Evolutionary conservation across 1,140 invertebrate species (phyloP).

Genomic region (Lysiphlebus fabarum): DNA sequence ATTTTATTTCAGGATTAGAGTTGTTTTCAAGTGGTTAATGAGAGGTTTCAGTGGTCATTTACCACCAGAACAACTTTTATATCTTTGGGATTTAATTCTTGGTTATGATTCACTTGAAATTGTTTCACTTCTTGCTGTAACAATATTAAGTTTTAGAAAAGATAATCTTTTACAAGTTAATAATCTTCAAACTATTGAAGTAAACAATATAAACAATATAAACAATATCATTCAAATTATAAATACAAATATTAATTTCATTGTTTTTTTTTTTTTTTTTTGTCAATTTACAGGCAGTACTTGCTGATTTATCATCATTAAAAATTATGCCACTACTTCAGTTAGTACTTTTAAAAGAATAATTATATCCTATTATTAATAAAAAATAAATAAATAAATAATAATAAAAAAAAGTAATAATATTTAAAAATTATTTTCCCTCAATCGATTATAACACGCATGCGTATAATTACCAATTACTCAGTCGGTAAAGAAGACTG

Average conservation of each 20-base stretch:
- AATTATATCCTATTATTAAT: no score
- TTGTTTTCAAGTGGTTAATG: constrained; percentile 95
- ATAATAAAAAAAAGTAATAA: background rate
- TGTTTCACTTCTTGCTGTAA: constrained; percentile 78
- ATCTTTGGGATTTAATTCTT: constrained; percentile 88
- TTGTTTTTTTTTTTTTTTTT: constrained; percentile 15
- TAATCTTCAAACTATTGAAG: constrained; percentile 79
- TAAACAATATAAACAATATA: constrained; percentile 38
- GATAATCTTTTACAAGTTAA: constrained; percentile 89
- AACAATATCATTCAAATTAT: constrained; percentile 9
- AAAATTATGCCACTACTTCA: constrained; percentile 82
- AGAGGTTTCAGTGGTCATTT: constrained; percentile 91
- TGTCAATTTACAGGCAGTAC: constrained; percentile 64
- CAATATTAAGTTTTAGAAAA: constrained; percentile 88
- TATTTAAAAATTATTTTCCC: no score
- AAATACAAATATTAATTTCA: constrained; percentile 9
- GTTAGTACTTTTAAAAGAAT: constrained; percentile 62
- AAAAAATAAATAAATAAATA: background rate
- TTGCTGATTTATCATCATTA: constrained; percentile 87
- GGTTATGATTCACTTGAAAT: constrained; percentile 90
- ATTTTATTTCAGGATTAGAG: constrained; percentile 65
- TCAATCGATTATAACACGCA: background rate
- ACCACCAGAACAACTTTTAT: constrained; percentile 84
- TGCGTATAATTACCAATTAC: background rate
- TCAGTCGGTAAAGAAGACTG: constrained; percentile 15